A percentile compares a stretch with the other conserved stretches of the same genome.
Conservation (phyloP, 2,888 invertebrate species). For the Agriotes lineatus region DNA sequence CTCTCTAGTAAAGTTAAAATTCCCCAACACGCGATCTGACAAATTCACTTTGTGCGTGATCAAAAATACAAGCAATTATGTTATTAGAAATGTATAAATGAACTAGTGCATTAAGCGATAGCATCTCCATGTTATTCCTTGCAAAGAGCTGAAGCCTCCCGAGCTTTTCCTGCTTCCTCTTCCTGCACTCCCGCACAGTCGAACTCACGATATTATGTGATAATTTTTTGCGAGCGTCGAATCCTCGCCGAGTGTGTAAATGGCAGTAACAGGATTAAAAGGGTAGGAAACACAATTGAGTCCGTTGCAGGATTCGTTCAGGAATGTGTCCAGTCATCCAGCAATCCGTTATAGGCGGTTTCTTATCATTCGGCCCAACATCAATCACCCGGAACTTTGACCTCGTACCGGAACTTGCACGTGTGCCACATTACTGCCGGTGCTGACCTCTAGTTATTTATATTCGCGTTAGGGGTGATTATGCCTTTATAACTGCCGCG, state of each 20-base stretch:
- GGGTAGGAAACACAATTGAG: conserved; percentile 21
- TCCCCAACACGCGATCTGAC: conserved; percentile 43
- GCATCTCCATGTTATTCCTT: conserved; percentile 31
- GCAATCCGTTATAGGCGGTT: conserved; percentile 55
- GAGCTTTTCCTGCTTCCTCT: conserved; percentile 2
- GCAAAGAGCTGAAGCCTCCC: background rate
- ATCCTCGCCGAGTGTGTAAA: conserved; percentile 7
- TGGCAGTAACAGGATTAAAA: conserved; percentile 30
- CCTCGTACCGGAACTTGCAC: conserved; percentile 56
- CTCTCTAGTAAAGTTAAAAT: conserved; percentile 34
- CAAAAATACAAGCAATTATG: conserved; percentile 52
- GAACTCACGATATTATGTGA: background rate
- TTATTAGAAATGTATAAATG: conserved; percentile 54
- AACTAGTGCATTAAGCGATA: conserved; percentile 49
- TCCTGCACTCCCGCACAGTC: background rate
- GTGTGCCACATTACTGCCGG: conserved; percentile 46
- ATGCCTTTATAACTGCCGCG: conserved; percentile 17
- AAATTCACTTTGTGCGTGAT: conserved; percentile 54
- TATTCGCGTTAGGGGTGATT: conserved; percentile 33
- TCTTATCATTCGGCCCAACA: conserved; percentile 58
- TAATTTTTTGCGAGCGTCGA: conserved; percentile 1
- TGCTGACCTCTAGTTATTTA: conserved; percentile 36
- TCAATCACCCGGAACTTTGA: conserved; percentile 62
- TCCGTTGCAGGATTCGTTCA: conserved; percentile 43
- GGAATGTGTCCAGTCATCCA: conserved; percentile 58